phyloP scores from a whole-genome alignment of 2,113 vertebrate genomes.

The Mellivora capensis region DNA sequence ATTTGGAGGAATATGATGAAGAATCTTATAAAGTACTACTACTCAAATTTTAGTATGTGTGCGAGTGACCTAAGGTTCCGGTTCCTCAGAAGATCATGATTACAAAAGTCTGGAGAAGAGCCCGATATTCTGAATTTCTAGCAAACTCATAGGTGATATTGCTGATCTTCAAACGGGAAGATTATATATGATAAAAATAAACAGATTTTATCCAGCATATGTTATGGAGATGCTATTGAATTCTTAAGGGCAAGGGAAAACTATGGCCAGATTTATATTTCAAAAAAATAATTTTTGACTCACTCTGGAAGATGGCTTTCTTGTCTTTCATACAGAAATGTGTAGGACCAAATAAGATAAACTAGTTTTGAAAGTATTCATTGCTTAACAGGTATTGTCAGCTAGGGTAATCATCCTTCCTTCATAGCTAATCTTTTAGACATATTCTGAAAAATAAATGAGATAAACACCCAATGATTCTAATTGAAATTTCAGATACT shows the following conservation, averaged over 20 bases:
- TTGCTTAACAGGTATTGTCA: not conserved
- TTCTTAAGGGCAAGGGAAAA: not conserved
- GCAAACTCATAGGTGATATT: not conserved
- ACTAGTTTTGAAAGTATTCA: not conserved
- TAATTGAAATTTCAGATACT: conserved; percentile 31
- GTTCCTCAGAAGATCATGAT: not conserved
- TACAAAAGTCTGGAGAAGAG: not conserved
- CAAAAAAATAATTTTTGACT: not conserved
- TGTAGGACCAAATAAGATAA: not conserved
- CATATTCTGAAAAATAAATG: not conserved
- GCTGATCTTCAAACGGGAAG: not conserved
- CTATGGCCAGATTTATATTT: not conserved
- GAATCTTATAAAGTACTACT: not conserved
- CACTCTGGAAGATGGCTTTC: not conserved
- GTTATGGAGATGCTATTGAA: not conserved
- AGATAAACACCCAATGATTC: not conserved
- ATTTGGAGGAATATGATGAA: not conserved
- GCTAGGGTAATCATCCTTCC: not conserved
- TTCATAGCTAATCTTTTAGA: not conserved
- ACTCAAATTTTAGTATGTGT: not conserved
- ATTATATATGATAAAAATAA: not conserved
- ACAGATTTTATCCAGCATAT: not conserved
- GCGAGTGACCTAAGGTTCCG: not conserved
- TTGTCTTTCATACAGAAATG: not conserved
- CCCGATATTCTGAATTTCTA: not conserved